These are phyloP conservation scores for Neotoma lepida DNA, from an alignment of 2,113 vertebrate species.

Conservation along the genomic window DNA sequence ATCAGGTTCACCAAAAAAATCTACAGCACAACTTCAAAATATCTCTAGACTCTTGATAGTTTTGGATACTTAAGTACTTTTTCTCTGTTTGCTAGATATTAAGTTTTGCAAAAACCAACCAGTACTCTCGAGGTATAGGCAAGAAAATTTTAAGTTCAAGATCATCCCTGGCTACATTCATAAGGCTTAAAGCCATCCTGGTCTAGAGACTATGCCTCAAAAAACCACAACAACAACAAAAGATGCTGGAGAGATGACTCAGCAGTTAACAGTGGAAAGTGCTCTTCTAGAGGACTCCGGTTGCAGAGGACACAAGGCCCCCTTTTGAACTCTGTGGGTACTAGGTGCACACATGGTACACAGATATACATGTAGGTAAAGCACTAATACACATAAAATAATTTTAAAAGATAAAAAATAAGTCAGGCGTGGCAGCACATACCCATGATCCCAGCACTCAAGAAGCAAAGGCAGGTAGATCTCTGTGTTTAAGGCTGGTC, in stretches of 20 bases:
- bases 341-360: not conserved
- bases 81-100: not conserved
- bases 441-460: not conserved
- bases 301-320: not conserved
- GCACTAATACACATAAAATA: not conserved
- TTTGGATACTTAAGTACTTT: constrained; percentile 19
- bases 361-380: not conserved
- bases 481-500: not conserved
- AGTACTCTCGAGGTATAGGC: not conserved
- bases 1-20: not conserved
- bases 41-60: not conserved
- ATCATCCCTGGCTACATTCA: constrained; percentile 1
- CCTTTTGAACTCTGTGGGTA: not conserved
- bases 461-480: not conserved
- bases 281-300: too few relatives aligned
- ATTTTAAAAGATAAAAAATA: not conserved
- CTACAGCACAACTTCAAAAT: constrained; percentile 16
- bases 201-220: not conserved
- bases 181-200: not conserved
- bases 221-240: not conserved
- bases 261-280: too few relatives aligned
- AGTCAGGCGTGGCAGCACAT: not conserved
- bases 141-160: not conserved
- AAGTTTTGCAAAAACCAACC: not conserved
- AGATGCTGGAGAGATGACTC: not conserved